Conservation (phyloP, 2,113 vertebrate species). For the Eclectus roratus region DNA sequence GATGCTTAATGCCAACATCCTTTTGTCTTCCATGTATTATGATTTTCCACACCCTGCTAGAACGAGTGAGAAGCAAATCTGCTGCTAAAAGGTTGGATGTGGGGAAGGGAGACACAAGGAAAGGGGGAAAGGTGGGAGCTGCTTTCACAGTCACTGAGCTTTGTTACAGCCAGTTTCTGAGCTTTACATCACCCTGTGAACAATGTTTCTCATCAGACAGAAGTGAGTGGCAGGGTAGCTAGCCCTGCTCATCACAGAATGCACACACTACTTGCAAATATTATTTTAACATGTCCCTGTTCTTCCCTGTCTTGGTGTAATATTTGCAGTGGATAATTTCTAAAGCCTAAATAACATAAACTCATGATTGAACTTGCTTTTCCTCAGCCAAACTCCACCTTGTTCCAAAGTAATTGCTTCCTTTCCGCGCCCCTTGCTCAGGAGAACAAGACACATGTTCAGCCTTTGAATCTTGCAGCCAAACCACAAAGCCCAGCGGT, state of each 20-base stretch:
- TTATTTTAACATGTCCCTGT: not conserved
- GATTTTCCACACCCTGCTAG: not conserved
- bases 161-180: not conserved
- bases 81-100: not conserved
- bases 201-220: not conserved
- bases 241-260: not conserved
- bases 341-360: not conserved
- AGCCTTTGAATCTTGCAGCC: not conserved
- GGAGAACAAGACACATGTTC: not conserved
- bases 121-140: not conserved
- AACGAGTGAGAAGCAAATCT: not conserved
- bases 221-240: not conserved
- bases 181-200: not conserved
- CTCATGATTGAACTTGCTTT: not conserved
- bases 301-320: not conserved
- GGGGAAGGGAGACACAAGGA: not conserved
- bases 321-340: not conserved
- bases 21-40: not conserved
- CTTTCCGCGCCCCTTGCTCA: not conserved
- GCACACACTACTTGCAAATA: not conserved
- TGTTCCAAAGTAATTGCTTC: not conserved
- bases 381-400: not conserved
- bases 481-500: not conserved
- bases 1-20: not conserved
- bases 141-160: not conserved